These are phyloP conservation scores for Incurvaria masculella DNA, from an alignment of 2,888 invertebrate species.

Conservation along the genomic window DNA sequence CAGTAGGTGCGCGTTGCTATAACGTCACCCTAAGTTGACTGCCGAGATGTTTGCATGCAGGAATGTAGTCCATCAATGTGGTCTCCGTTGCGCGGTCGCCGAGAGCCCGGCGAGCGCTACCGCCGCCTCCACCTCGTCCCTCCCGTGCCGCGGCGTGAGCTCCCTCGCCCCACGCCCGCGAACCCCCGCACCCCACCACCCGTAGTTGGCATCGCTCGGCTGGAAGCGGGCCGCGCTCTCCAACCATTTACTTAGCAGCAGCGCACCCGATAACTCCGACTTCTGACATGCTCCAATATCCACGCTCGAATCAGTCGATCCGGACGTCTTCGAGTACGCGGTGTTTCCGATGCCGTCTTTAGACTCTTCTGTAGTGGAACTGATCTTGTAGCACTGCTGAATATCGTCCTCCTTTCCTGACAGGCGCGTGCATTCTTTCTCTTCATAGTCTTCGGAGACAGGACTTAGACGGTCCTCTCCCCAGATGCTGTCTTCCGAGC, in stretches of 20 bases:
- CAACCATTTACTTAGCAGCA: constrained; percentile 70
- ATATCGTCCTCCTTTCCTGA: background rate
- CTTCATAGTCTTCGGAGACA: constrained; percentile 7
- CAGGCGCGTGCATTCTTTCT: background rate
- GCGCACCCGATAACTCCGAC: constrained; percentile 34
- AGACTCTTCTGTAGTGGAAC: constrained; percentile 35
- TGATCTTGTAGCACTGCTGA: constrained; percentile 23
- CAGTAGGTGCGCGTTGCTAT: no score
- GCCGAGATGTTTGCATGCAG: no score
- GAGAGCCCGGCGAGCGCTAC: constrained; percentile 70
- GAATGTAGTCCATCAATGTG: no score
- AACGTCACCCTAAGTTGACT: no score
- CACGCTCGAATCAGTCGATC: constrained; percentile 10
- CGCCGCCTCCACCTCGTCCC: constrained; percentile 73
- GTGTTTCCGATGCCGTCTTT: constrained; percentile 29
- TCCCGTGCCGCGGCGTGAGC: constrained; percentile 48
- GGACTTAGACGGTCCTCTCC: constrained; percentile 53
- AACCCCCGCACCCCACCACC: constrained; percentile 58
- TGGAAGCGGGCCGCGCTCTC: constrained; percentile 72
- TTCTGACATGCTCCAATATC: background rate
- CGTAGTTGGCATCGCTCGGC: constrained; percentile 68
- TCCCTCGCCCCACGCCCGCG: constrained; percentile 22
- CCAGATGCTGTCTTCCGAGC: constrained; percentile 78
- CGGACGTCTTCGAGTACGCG: constrained; percentile 25
- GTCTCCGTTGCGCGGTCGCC: no score